Evolutionary conservation across 2,888 invertebrate genomes (phyloP).

Genomic region (Heliconius erato): DNA sequence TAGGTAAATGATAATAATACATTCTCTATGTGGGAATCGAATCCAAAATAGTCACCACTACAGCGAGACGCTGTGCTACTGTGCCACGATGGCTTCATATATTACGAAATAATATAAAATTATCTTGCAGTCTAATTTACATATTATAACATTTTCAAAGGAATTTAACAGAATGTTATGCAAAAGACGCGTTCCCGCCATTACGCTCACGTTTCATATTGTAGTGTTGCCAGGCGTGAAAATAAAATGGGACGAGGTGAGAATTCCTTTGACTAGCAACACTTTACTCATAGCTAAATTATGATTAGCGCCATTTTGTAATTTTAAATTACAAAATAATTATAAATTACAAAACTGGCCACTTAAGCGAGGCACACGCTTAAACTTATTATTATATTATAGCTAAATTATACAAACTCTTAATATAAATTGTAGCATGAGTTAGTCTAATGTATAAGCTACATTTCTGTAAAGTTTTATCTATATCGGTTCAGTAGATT

Average conservation of each 20-base stretch:
- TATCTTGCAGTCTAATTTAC: conserved; percentile 29
- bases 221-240: conserved; percentile 78
- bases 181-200: conserved; percentile 45
- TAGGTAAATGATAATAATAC: no score
- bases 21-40: neutral
- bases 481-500: no score
- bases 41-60: neutral
- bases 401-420: no score
- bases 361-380: no score
- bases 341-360: no score
- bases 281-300: conserved; percentile 48
- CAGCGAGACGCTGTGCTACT: neutral
- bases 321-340: conserved; percentile 1
- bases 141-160: conserved; percentile 38
- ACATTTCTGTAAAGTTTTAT: no score
- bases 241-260: conserved; percentile 77
- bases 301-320: conserved; percentile 37
- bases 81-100: neutral
- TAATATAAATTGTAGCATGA: no score
- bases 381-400: no score
- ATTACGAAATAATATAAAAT: neutral
- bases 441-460: no score
- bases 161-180: conserved; percentile 34
- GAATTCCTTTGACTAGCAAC: conserved; percentile 78
- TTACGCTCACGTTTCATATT: conserved; percentile 69